These are phyloP conservation scores for Ia io DNA, from an alignment of 2,113 vertebrate genomes.

Conservation along the genomic window DNA sequence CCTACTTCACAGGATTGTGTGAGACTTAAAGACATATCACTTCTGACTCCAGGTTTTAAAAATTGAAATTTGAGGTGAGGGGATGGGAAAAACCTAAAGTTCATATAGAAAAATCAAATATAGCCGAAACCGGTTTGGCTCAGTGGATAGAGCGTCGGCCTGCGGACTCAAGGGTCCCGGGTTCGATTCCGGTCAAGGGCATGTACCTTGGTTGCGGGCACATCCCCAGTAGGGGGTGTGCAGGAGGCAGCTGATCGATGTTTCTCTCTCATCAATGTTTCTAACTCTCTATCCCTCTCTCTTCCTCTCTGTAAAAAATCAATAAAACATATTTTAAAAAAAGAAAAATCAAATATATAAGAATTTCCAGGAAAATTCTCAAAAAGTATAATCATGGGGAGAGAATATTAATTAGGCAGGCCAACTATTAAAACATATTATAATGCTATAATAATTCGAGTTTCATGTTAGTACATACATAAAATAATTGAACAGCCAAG, in stretches of 20 bases:
- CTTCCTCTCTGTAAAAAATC: no score
- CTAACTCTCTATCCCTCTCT: no score
- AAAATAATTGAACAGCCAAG: not conserved
- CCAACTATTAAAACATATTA: not conserved
- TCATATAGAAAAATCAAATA: not conserved
- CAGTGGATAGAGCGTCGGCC: no score
- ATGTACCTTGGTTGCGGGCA: no score
- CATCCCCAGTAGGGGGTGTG: no score
- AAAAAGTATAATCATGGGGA: not conserved
- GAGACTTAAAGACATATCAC: not conserved
- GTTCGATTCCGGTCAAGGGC: no score
- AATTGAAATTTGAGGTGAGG: not conserved
- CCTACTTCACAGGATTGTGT: not conserved
- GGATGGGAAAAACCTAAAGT: not conserved
- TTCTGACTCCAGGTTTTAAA: slow-evolving; percentile 25
- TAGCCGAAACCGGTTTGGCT: no score
- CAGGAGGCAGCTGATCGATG: no score
- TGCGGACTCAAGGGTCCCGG: no score
- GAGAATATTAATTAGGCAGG: slow-evolving; percentile 6
- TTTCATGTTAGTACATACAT: not conserved
- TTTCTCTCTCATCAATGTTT: no score
- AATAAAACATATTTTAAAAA: no score
- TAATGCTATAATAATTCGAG: not conserved
- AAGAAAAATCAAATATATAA: not conserved
- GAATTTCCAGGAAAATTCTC: slow-evolving; percentile 2